phyloP scores from a whole-genome alignment of 1,140 invertebrate species.

The Pristionchus pacificus region DNA sequence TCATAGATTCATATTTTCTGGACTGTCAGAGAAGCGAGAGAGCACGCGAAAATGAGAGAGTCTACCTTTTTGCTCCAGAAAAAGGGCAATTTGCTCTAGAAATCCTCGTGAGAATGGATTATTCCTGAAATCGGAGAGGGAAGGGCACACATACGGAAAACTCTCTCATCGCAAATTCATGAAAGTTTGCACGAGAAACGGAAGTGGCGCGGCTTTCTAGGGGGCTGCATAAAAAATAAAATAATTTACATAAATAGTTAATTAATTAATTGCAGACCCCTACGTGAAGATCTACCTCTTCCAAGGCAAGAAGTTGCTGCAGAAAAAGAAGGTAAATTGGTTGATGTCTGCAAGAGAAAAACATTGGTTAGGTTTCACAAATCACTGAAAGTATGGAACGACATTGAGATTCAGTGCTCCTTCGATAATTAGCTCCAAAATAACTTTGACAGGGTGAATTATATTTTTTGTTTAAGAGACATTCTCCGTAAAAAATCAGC shows the following conservation, averaged over 20 bases:
- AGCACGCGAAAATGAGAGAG: conserved; percentile 13
- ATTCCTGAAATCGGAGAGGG: neutral
- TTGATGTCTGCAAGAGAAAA: too few relatives aligned
- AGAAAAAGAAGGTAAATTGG: conserved; percentile 69
- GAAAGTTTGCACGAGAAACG: conserved; percentile 8
- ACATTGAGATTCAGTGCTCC: too few relatives aligned
- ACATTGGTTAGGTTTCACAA: too few relatives aligned
- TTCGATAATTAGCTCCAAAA: too few relatives aligned
- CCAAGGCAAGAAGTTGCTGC: conserved; percentile 65
- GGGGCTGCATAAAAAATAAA: neutral
- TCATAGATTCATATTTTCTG: too few relatives aligned
- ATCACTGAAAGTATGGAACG: too few relatives aligned
- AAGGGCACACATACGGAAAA: neutral
- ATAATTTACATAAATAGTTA: neutral
- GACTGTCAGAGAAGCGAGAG: too few relatives aligned
- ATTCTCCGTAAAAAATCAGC: too few relatives aligned
- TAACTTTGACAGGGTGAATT: too few relatives aligned
- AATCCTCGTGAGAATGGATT: neutral
- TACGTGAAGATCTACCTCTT: conserved; percentile 67
- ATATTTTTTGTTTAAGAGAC: too few relatives aligned
- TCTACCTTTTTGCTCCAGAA: neutral
- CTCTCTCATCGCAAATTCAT: conserved; percentile 15
- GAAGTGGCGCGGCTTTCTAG: neutral
- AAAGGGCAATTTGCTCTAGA: conserved; percentile 1
- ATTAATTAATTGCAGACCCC: conserved; percentile 62